These are phyloP conservation scores for Pyrocoelia pectoralis DNA, from an alignment of 2,888 invertebrate genomes.

Conservation along the genomic window DNA sequence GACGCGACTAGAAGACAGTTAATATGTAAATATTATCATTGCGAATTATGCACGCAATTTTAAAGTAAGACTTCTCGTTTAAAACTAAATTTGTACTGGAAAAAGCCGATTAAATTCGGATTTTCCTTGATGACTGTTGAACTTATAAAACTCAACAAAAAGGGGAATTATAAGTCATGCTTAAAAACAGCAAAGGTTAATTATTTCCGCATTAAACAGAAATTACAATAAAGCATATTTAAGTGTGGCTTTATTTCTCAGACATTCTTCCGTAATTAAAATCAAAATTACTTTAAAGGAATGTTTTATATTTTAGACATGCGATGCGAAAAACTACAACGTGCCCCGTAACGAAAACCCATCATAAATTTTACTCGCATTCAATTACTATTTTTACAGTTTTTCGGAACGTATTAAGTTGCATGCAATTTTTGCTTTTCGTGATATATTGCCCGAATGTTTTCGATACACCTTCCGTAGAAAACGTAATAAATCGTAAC, in stretches of 20 bases:
- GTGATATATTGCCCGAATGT: no score
- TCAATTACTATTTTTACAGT: neutral
- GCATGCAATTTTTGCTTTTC: no score
- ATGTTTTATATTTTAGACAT: conserved; percentile 8
- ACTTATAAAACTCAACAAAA: conserved; percentile 20
- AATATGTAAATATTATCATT: conserved; percentile 35
- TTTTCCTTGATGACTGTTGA: conserved; percentile 25
- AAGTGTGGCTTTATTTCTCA: conserved; percentile 13
- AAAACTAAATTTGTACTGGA: conserved; percentile 26
- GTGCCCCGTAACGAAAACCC: neutral
- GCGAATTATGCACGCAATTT: conserved; percentile 32
- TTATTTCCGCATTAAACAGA: conserved; percentile 16
- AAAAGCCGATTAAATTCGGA: conserved; percentile 30
- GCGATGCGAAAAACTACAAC: conserved; percentile 10
- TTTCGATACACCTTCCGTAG: no score
- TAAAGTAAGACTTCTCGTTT: conserved; percentile 26
- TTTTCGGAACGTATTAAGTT: neutral
- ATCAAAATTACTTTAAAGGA: conserved; percentile 11
- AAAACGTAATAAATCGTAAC: no score
- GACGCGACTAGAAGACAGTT: conserved; percentile 29
- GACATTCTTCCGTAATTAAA: conserved; percentile 14
- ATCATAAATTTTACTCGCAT: neutral
- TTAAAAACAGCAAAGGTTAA: conserved; percentile 22
- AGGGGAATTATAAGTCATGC: conserved; percentile 18
- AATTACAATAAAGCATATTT: conserved; percentile 14